phyloP scores from a whole-genome alignment of 2,113 vertebrate genomes.

The Pampusana beccarii region DNA sequence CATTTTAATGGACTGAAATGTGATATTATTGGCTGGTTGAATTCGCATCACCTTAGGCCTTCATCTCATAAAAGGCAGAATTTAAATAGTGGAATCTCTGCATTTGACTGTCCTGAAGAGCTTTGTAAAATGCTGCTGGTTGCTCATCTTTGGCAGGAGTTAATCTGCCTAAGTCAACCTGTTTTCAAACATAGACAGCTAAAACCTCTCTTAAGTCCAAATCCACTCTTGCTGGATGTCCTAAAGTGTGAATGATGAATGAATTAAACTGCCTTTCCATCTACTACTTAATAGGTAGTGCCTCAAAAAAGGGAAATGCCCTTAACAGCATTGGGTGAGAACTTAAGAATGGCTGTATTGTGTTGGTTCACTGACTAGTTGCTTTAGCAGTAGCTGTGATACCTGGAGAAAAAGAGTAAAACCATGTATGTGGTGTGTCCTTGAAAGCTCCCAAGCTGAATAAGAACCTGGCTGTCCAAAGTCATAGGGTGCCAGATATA shows the following conservation, averaged over 20 bases:
- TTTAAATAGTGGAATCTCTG: neutral
- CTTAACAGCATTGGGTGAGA: neutral
- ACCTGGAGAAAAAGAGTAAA: neutral
- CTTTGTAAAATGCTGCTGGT: neutral
- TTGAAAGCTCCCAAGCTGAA: neutral
- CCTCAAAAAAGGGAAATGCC: neutral
- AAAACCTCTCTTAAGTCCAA: neutral
- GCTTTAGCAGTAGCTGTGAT: neutral
- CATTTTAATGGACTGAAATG: neutral
- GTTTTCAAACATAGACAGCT: neutral
- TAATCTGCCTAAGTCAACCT: neutral
- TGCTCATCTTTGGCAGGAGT: neutral
- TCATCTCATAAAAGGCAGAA: neutral
- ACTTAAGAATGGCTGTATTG: rapidly evolving
- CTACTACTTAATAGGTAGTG: neutral
- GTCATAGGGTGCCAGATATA: neutral
- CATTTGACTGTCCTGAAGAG: neutral
- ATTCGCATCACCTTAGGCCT: neutral
- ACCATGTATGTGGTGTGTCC: neutral
- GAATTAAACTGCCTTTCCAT: neutral
- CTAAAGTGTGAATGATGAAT: neutral
- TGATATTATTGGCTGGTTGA: neutral
- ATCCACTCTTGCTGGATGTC: neutral
- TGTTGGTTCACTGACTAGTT: neutral
- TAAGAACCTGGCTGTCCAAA: neutral